Evolutionary conservation across 2,797 vertebrate genomes (phyloP).

Genomic region (Eidolon dupreanum): DNA sequence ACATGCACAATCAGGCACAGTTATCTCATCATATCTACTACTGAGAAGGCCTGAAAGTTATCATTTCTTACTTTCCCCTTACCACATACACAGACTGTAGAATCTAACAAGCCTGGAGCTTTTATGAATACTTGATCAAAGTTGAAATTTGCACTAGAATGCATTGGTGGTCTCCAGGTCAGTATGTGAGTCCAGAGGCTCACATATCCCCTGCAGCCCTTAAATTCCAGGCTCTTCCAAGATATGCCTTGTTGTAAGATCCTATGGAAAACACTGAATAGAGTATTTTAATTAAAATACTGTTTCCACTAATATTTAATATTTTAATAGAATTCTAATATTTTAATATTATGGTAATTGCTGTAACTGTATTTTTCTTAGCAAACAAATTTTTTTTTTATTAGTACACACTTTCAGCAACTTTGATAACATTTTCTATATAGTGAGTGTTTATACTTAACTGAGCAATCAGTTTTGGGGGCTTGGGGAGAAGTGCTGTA

Average conservation of each 20-base stretch:
- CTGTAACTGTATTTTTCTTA: background rate
- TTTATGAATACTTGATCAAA: constrained; percentile 76
- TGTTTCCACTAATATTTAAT: background rate
- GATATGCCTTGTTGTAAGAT: background rate
- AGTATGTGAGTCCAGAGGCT: background rate
- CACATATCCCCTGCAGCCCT: background rate
- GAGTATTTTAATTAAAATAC: background rate
- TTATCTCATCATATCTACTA: background rate
- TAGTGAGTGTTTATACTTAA: background rate
- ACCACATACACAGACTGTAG: constrained; percentile 15
- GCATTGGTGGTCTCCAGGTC: background rate
- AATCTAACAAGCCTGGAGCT: constrained; percentile 62
- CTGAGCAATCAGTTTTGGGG: background rate
- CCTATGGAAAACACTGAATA: background rate
- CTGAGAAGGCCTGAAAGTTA: background rate
- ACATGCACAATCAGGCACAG: background rate
- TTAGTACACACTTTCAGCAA: background rate
- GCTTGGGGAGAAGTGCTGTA: background rate
- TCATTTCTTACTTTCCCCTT: background rate
- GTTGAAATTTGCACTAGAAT: constrained; percentile 47
- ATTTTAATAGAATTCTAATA: background rate
- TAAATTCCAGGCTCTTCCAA: background rate
- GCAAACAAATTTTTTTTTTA: background rate
- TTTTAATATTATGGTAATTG: background rate
- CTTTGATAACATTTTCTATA: background rate